Evolutionary conservation across 37 sponge, comb jelly and placozoan species (phyloP).

Genomic region (Corticium candelabrum): DNA sequence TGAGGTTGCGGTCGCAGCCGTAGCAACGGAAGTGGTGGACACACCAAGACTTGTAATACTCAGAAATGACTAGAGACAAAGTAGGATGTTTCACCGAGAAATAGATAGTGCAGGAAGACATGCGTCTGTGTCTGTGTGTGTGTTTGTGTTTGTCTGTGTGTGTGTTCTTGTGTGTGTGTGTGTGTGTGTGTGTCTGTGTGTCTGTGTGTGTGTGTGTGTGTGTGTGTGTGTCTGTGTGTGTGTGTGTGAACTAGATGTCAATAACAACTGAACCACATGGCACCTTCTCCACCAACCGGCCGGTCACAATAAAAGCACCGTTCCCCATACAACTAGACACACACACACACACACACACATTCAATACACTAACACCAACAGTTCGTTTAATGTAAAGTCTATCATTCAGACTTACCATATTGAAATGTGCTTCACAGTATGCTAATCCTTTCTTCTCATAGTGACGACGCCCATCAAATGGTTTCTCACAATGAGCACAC

Average conservation of each 20-base stretch:
- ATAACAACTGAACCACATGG: too few relatives aligned
- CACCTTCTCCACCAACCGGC: conserved; percentile 74
- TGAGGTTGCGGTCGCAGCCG: conserved; percentile 67
- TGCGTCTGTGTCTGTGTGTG: too few relatives aligned
- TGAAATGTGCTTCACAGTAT: conserved; percentile 95
- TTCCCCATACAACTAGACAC: conserved; percentile 27
- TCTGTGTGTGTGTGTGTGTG: too few relatives aligned
- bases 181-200: too few relatives aligned
- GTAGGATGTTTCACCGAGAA: neutral
- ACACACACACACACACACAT: conserved; percentile 1
- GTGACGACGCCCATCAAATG: conserved; percentile 90
- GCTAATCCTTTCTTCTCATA: conserved; percentile 91
- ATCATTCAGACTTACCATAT: conserved; percentile 39
- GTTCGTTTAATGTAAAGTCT: neutral
- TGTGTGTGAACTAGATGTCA: too few relatives aligned
- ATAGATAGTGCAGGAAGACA: too few relatives aligned
- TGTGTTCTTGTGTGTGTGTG: too few relatives aligned
- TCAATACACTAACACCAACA: neutral
- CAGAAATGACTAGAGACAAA: conserved; percentile 49
- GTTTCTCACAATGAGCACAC: conserved; percentile 91
- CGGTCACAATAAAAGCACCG: conserved; percentile 85
- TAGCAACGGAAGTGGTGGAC: conserved; percentile 85
- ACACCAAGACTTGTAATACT: conserved; percentile 90
- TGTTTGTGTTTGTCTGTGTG: too few relatives aligned
- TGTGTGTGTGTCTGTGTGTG: too few relatives aligned